Conservation (phyloP, 2,113 vertebrate species). For the Hippocampus zosterae region DNA sequence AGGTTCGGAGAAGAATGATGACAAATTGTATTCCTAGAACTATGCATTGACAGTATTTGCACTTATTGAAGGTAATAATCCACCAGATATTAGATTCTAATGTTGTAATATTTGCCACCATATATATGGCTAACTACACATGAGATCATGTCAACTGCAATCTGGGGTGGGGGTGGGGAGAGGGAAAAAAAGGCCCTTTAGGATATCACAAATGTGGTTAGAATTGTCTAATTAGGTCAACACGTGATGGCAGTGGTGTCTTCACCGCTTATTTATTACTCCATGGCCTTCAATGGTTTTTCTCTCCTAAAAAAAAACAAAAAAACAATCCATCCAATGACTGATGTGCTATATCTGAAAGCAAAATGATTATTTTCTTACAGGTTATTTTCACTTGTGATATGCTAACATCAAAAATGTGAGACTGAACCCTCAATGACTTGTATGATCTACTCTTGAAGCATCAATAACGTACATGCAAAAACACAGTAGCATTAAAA, state of each 20-base stretch:
- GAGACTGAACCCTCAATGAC: no score
- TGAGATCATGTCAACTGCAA: slow-evolving; percentile 40
- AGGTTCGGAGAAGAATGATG: slow-evolving; percentile 6
- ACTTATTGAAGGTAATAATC: neutral
- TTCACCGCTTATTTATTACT: slow-evolving; percentile 31
- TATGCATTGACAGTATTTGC: slow-evolving; percentile 1
- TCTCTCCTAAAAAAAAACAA: neutral
- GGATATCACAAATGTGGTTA: slow-evolving; percentile 55
- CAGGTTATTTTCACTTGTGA: neutral
- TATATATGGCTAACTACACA: slow-evolving; percentile 30
- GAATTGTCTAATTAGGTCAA: slow-evolving; percentile 67
- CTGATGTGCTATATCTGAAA: neutral
- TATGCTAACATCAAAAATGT: no score
- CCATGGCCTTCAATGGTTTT: neutral
- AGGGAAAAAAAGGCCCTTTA: slow-evolving; percentile 33
- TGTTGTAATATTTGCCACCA: slow-evolving; percentile 10
- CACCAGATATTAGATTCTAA: neutral
- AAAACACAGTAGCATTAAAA: no score
- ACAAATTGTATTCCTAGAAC: neutral
- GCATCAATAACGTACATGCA: no score
- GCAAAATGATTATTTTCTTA: neutral
- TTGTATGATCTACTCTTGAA: no score
- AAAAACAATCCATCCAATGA: neutral
- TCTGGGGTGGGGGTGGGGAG: slow-evolving; percentile 3
- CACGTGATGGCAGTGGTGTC: slow-evolving; percentile 42